Conservation (phyloP, 2,888 invertebrate genomes). For the Lumbricus terrestris region DNA sequence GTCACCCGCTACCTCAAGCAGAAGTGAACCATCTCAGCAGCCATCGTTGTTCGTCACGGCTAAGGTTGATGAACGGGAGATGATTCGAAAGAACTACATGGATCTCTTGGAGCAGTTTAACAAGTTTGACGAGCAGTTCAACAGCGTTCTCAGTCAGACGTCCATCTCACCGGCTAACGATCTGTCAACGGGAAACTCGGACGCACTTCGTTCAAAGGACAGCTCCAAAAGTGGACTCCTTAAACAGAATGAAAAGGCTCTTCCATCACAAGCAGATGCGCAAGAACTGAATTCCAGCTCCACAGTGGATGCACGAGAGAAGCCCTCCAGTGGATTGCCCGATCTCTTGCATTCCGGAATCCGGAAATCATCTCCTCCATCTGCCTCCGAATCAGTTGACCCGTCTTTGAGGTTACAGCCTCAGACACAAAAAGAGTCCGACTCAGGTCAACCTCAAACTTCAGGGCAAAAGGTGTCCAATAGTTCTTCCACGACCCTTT, state of each 20-base stretch:
- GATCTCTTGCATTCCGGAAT: neutral
- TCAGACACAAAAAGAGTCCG: neutral
- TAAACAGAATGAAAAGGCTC: neutral
- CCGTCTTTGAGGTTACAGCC: neutral
- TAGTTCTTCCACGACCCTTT: neutral
- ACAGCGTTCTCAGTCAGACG: neutral
- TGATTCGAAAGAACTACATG: neutral
- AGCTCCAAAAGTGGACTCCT: neutral
- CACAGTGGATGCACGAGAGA: neutral
- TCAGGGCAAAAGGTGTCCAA: neutral
- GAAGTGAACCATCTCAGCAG: neutral
- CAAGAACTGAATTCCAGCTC: neutral
- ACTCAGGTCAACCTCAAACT: neutral
- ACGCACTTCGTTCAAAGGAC: neutral
- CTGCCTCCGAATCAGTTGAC: neutral
- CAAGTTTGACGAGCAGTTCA: constrained; percentile 12
- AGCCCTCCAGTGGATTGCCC: neutral
- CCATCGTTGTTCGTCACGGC: neutral
- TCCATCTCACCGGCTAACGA: neutral
- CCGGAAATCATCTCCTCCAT: neutral
- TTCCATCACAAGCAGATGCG: neutral
- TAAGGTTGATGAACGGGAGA: neutral
- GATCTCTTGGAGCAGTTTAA: constrained; percentile 9
- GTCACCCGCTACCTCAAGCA: neutral
- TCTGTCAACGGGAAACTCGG: neutral